phyloP scores from a whole-genome alignment of 2,113 vertebrate species.

The Ovis canadensis region DNA sequence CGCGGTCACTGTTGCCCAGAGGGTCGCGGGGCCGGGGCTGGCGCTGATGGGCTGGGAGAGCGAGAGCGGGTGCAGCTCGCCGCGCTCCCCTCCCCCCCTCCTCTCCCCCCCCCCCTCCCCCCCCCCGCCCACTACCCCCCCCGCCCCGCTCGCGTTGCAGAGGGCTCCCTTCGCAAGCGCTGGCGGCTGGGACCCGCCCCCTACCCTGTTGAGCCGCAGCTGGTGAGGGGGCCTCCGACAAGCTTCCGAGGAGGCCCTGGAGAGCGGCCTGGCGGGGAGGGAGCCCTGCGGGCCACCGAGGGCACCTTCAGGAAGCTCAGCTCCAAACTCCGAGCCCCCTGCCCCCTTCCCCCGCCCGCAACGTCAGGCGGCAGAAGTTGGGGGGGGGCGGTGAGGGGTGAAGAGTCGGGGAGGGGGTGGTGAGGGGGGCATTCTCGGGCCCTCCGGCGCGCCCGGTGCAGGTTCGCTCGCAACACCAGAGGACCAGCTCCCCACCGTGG shows the following conservation, averaged over 20 bases:
- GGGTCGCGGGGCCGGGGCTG: slow-evolving; percentile 78
- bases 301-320: slow-evolving; percentile 84
- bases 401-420: no score
- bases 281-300: slow-evolving; percentile 76
- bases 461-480: slow-evolving; percentile 92
- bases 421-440: no score
- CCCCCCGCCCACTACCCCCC: fast-evolving
- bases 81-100: neutral
- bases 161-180: slow-evolving; percentile 73
- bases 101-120: fast-evolving
- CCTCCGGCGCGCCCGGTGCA: slow-evolving; percentile 66
- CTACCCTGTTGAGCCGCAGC: slow-evolving; percentile 79
- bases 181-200: slow-evolving; percentile 56
- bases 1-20: no score
- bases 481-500: slow-evolving; percentile 75
- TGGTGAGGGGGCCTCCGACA: slow-evolving; percentile 79
- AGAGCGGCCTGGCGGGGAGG: slow-evolving; percentile 71
- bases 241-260: neutral
- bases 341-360: slow-evolving; percentile 62
- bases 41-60: slow-evolving; percentile 86
- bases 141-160: neutral
- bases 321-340: slow-evolving; percentile 83
- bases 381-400: no score
- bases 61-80: slow-evolving; percentile 86
- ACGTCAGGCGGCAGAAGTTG: no score